Evolutionary conservation across 2,797 vertebrate genomes (phyloP), one percentile per base, ranked within the genome.

Genomic region (Tamandua tetradactyla): DNA sequence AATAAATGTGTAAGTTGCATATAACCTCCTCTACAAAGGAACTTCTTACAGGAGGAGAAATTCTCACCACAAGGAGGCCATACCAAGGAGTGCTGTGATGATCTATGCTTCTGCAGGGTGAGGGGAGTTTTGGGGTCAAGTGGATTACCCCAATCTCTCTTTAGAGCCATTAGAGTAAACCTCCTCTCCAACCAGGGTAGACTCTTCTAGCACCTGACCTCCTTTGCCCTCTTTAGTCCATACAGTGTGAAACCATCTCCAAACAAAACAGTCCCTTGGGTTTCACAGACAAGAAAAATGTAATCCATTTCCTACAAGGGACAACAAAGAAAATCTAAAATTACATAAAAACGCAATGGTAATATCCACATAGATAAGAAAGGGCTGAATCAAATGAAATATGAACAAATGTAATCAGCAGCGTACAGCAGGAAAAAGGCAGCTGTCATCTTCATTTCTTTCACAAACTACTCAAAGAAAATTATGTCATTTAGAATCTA

Each of bases 331-430:
- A 69, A 90, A 87, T 80, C 79, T 94, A 52, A 87, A 91, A 72
- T 57, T 74, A 66, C 89, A 83, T 44, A 84, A 89, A 89, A 94
- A 92, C 57, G 30, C 68, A 90, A 95, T 12, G 57, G 93, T 68
- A 47, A 42, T 78, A 94, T 86, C 49, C 49, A 72, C 14, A 66
- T n/a, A 78, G 44, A 75, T 30, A 81, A 66, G 87, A 92, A 88
- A 71, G 89, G 35, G 75, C 47, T 15, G 75, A 91, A 64, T 61
- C 59, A 49, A 90, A 90, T 61, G 90, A 93, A 95, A 93, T 22
- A 55, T 4, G 89, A 90, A 92, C 94, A 87, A 93, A 95, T 42
- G 90, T 68, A 96, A 93, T 95, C 92, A 93, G 85, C 57, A 40
- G n/a, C 64, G 49, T 88, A 47, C 87, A 59, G 89, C 0, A 47